Conservation (phyloP, 92 coral and sea anemone genomes). For the Palythoa heliodiscus region DNA sequence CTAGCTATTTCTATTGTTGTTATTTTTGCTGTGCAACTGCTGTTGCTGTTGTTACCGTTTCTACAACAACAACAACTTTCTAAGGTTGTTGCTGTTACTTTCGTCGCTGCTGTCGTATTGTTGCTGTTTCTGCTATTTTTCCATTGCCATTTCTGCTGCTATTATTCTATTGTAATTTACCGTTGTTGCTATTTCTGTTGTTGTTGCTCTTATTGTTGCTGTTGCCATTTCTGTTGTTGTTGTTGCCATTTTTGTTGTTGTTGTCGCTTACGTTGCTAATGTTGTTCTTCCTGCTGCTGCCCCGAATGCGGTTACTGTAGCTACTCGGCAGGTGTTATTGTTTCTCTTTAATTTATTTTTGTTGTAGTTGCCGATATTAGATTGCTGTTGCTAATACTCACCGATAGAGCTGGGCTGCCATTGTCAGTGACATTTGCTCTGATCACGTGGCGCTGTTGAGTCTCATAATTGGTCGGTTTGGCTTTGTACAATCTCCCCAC, state of each 20-base stretch:
- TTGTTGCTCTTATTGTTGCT: neutral
- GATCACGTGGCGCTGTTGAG: slow-evolving; percentile 68
- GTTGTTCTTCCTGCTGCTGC: neutral
- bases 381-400: slow-evolving; percentile 14
- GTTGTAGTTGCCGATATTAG: neutral
- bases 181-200: neutral
- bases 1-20: neutral
- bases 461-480: slow-evolving; percentile 74
- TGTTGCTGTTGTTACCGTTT: neutral
- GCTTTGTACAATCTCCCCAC: slow-evolving; percentile 77
- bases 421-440: slow-evolving; percentile 78
- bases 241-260: neutral
- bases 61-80: no score
- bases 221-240: neutral
- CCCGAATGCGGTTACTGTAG: neutral
- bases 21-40: neutral
- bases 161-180: neutral
- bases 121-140: no score
- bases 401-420: slow-evolving; percentile 82
- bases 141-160: neutral
- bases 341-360: neutral
- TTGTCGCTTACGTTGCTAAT: neutral
- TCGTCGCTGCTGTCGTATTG: no score
- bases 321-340: neutral
- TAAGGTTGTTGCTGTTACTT: neutral